Percentiles rank a stretch among this genome's conserved stretches.
phyloP scores from a whole-genome alignment of 2,113 vertebrate genomes.

The Oreochromis spilurus region DNA sequence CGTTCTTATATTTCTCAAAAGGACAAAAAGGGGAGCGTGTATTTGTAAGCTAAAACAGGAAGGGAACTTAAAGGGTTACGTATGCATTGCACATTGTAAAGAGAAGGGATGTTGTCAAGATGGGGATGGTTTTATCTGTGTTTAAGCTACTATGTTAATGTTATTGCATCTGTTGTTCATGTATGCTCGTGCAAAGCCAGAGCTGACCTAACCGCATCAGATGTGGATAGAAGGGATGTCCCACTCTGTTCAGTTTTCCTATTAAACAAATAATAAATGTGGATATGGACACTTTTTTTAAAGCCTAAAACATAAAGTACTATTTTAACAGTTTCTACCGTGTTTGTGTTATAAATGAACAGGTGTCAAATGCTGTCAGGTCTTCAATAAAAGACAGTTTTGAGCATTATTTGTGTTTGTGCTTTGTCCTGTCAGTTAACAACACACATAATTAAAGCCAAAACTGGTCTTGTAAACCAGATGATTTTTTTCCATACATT shows the following conservation, averaged over 20 bases:
- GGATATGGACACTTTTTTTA: constrained; percentile 19
- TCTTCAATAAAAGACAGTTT: constrained; percentile 53
- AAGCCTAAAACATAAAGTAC: neutral
- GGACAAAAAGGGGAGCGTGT: neutral
- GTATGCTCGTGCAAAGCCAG: neutral
- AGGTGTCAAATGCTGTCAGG: constrained; percentile 16
- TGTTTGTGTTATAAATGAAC: constrained; percentile 2
- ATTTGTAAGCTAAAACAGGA: neutral
- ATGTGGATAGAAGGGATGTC: constrained; percentile 11
- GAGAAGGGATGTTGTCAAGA: constrained; percentile 6
- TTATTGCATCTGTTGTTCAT: constrained; percentile 6
- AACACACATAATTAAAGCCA: neutral
- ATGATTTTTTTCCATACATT: neutral
- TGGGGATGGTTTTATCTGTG: constrained; percentile 3
- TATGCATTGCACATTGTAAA: constrained; percentile 23
- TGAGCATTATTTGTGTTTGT: neutral
- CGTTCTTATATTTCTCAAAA: neutral
- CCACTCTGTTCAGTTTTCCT: neutral
- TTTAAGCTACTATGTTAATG: constrained; percentile 33
- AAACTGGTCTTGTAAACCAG: neutral
- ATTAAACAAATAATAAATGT: neutral
- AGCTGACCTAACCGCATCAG: neutral
- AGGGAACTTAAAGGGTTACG: neutral
- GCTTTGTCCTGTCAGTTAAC: neutral
- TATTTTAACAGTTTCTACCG: constrained; percentile 62